Evolutionary conservation across 1,140 invertebrate genomes (phyloP).

Genomic region (Cyclina sinensis): DNA sequence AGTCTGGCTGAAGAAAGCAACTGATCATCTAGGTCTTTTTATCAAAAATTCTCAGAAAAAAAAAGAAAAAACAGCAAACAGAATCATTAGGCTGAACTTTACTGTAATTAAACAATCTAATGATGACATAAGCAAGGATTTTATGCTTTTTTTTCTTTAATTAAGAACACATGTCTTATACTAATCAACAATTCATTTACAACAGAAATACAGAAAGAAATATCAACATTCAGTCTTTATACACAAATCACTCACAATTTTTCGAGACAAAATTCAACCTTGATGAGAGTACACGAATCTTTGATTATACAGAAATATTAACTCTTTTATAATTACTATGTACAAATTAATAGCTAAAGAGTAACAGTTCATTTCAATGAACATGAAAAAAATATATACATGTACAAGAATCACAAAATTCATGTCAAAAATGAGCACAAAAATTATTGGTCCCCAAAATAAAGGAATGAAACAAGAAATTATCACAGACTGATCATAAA

Average conservation of each 20-base stretch:
- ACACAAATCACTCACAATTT: not conserved
- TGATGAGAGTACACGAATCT: not conserved
- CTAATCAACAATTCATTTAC: no score
- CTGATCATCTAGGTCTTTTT: no score
- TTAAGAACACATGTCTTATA: no score
- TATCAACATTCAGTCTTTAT: not conserved
- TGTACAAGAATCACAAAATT: not conserved
- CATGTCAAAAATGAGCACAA: conserved; percentile 26
- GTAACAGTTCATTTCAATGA: not conserved
- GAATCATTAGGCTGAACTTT: no score
- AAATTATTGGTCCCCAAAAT: conserved; percentile 17
- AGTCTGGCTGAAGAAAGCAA: no score
- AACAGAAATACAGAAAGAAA: no score
- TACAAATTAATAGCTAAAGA: not conserved
- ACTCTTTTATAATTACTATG: not conserved
- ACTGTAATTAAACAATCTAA: no score
- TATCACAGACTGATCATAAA: conserved; percentile 11
- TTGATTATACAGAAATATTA: not conserved
- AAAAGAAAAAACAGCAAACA: no score
- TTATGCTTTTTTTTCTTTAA: no score
- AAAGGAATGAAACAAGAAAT: not conserved
- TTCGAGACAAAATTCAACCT: not conserved
- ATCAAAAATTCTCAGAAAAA: no score
- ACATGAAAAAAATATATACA: not conserved
- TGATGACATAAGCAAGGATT: no score